These are phyloP conservation scores for Dicrostonyx torquatus DNA, from an alignment of 2,797 vertebrate species.

Conservation along the genomic window DNA sequence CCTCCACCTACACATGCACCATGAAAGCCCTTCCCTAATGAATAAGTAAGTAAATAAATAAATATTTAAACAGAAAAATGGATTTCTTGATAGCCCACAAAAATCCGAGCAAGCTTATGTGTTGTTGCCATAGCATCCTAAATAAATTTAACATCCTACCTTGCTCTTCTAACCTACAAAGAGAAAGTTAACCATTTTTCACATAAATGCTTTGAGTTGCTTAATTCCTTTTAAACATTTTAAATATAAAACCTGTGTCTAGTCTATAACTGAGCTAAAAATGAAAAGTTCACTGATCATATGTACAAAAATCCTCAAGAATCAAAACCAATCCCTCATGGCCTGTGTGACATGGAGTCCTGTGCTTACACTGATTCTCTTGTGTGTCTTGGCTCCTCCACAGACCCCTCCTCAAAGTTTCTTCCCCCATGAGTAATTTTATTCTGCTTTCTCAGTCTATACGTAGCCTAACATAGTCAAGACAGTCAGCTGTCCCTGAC, in stretches of 20 bases:
- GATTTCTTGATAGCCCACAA: background rate
- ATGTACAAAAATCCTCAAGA: background rate
- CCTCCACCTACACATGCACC: background rate
- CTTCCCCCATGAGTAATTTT: background rate
- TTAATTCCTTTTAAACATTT: background rate
- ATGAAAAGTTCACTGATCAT: background rate
- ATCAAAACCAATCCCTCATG: background rate
- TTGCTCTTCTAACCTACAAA: constrained; percentile 34
- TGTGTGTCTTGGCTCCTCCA: background rate
- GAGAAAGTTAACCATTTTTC: constrained; percentile 10
- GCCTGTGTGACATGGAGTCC: background rate
- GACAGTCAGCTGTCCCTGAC: background rate
- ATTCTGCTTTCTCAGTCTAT: background rate
- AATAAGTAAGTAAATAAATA: background rate
- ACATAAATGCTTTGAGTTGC: background rate
- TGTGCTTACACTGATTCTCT: accelerated
- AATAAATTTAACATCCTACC: background rate
- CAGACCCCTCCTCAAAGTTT: background rate
- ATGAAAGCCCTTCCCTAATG: background rate
- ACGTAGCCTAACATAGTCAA: background rate
- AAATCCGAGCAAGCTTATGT: background rate
- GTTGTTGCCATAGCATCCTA: background rate
- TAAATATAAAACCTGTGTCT: background rate
- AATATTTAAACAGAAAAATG: background rate
- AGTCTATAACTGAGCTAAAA: background rate